These are phyloP conservation scores for Muraenolepis orangiensis DNA, from an alignment of 2,797 vertebrate genomes.

Conservation along the genomic window DNA sequence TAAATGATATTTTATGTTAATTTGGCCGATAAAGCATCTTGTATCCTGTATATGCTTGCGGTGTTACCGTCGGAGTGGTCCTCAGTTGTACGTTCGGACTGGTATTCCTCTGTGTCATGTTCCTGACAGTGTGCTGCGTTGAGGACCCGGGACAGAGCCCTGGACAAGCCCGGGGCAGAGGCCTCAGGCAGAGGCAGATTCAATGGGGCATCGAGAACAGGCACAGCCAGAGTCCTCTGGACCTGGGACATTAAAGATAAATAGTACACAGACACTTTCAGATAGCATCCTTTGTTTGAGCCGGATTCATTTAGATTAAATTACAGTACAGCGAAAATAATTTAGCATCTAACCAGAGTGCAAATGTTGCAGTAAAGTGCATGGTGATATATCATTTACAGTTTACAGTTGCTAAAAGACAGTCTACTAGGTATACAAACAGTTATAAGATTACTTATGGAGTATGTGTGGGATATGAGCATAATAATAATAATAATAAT, in stretches of 20 bases:
- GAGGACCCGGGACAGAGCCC: slow-evolving; percentile 64
- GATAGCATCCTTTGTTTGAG: background rate
- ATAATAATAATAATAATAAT: too few species aligned
- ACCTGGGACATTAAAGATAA: slow-evolving; percentile 40
- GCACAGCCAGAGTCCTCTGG: slow-evolving; percentile 49
- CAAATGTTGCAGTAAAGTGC: too few species aligned
- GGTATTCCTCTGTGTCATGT: slow-evolving; percentile 42
- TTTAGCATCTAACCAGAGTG: too few species aligned
- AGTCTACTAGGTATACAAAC: too few species aligned
- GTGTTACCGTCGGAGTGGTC: slow-evolving; percentile 47
- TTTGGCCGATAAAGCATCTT: too few species aligned
- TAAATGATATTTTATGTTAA: background rate
- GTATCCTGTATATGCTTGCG: background rate
- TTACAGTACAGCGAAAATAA: too few species aligned
- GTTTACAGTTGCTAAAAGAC: too few species aligned
- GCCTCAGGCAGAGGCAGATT: slow-evolving; percentile 11
- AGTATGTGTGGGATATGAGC: too few species aligned
- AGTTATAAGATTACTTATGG: too few species aligned
- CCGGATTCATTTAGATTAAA: background rate
- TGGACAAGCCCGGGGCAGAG: slow-evolving; percentile 46
- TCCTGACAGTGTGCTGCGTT: slow-evolving; percentile 60
- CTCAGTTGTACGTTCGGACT: slow-evolving; percentile 8
- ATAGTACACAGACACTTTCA: background rate
- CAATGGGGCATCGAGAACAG: slow-evolving; percentile 20
- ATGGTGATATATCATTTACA: too few species aligned